Evolutionary conservation across 2,797 vertebrate genomes (phyloP).

Genomic region (Echeneis naucrates): DNA sequence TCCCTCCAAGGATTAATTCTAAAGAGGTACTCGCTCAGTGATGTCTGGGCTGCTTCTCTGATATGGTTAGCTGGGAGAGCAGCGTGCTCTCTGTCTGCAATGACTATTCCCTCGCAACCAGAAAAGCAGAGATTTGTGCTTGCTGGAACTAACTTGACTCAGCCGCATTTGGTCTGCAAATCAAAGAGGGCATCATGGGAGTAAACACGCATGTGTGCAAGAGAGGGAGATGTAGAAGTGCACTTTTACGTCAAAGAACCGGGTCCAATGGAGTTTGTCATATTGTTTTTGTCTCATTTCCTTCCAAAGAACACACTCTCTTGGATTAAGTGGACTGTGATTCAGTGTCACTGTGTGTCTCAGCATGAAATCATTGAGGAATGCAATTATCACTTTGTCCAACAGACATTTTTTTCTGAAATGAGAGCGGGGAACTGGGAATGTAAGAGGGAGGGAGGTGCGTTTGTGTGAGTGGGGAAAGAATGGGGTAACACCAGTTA

Average conservation of each 20-base stretch:
- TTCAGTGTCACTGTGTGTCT: constrained; percentile 71
- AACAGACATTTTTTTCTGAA: constrained; percentile 72
- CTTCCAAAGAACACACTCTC: constrained; percentile 69
- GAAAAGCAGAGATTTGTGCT: constrained; percentile 64
- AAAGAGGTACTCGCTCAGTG: constrained; percentile 75
- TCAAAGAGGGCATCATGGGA: constrained; percentile 55
- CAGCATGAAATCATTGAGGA: constrained; percentile 79
- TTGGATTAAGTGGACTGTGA: constrained; percentile 69
- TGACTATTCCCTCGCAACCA: constrained; percentile 57
- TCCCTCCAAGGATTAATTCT: constrained; percentile 73
- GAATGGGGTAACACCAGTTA: constrained; percentile 36
- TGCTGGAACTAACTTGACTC: constrained; percentile 72
- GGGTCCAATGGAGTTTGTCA: constrained; percentile 67
- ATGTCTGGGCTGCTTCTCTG: constrained; percentile 74
- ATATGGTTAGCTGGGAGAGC: constrained; percentile 70
- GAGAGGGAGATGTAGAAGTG: constrained; percentile 21
- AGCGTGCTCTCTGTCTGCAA: constrained; percentile 56
- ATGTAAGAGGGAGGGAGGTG: constrained; percentile 39
- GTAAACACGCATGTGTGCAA: constrained; percentile 22
- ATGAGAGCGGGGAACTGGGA: constrained; percentile 68
- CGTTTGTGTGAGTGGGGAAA: constrained; percentile 25
- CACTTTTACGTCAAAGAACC: constrained; percentile 61
- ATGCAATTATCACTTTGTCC: constrained; percentile 83
- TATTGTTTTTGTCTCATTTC: constrained; percentile 79
- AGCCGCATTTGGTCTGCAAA: constrained; percentile 63